A percentile compares a stretch with the other conserved stretches of the same genome.
Conservation (phyloP, 2,113 vertebrate genomes). For the Channa argus region DNA sequence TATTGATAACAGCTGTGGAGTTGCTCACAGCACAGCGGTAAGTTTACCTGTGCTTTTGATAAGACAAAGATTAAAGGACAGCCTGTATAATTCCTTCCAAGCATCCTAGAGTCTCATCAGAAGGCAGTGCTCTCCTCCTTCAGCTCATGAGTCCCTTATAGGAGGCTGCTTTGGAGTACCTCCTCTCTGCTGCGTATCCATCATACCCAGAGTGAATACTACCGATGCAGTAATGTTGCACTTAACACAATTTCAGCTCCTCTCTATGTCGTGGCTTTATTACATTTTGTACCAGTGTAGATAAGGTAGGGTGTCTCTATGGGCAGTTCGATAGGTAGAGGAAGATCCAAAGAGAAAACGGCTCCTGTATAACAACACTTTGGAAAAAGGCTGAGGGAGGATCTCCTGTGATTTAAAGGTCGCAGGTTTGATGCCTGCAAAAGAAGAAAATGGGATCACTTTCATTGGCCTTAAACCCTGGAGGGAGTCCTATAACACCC, state of each 20-base stretch:
- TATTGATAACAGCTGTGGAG: slow-evolving; percentile 47
- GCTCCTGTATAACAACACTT: slow-evolving; percentile 50
- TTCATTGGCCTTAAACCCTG: slow-evolving; percentile 36
- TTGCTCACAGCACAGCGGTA: slow-evolving; percentile 19
- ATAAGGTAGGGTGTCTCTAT: slow-evolving; percentile 23
- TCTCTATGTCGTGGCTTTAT: slow-evolving; percentile 66
- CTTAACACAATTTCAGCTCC: slow-evolving; percentile 55
- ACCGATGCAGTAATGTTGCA: slow-evolving; percentile 52
- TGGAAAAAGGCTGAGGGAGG: slow-evolving; percentile 42
- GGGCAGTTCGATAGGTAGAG: slow-evolving; percentile 53
- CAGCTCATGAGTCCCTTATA: slow-evolving; percentile 37
- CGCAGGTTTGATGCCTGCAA: slow-evolving; percentile 54
- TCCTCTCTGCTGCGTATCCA: slow-evolving; percentile 52
- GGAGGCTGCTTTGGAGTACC: slow-evolving; percentile 31
- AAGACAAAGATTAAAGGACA: slow-evolving; percentile 43
- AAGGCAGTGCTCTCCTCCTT: slow-evolving; percentile 31
- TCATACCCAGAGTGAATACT: slow-evolving; percentile 52
- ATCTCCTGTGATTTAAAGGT: slow-evolving; percentile 71
- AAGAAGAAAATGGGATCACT: slow-evolving; percentile 55
- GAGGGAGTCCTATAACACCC: slow-evolving; percentile 38
- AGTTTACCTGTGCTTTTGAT: slow-evolving; percentile 50
- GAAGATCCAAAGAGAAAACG: slow-evolving; percentile 53
- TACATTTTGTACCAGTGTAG: slow-evolving; percentile 45
- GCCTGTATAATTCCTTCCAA: slow-evolving; percentile 41
- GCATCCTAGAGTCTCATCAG: slow-evolving; percentile 47